phyloP scores from a whole-genome alignment of 2,888 invertebrate genomes.

The Notodonta ziczac region DNA sequence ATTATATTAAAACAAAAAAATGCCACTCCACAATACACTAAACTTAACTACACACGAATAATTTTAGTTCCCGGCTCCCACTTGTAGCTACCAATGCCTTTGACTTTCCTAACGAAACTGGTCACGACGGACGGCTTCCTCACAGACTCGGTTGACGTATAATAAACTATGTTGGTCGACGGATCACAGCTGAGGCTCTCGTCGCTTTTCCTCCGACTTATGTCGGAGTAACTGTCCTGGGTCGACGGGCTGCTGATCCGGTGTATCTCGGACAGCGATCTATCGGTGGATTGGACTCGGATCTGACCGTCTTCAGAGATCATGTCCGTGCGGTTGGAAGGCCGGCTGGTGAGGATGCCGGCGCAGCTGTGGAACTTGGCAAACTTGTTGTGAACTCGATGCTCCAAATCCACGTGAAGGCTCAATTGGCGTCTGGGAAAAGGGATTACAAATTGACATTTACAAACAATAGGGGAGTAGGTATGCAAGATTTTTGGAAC shows the following conservation, averaged over 20 bases:
- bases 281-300: constrained; percentile 40
- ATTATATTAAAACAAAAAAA: constrained; percentile 29
- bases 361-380: constrained; percentile 65
- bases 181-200: constrained; percentile 56
- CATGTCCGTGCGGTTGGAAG: constrained; percentile 26
- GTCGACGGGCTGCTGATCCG: constrained; percentile 23
- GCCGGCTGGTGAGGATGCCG: constrained; percentile 44
- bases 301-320: constrained; percentile 46
- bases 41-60: constrained; percentile 53
- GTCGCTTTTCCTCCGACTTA: constrained; percentile 44
- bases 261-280: constrained; percentile 15
- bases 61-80: constrained; percentile 75
- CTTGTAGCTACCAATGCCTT: constrained; percentile 49
- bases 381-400: constrained; percentile 57
- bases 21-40: constrained; percentile 40
- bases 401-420: constrained; percentile 63
- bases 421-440: constrained; percentile 61
- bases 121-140: constrained; percentile 50
- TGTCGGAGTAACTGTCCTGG: constrained; percentile 28
- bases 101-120: constrained; percentile 46
- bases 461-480: too few relatives aligned
- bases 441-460: background rate
- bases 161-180: constrained; percentile 62
- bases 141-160: constrained; percentile 56
- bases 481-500: too few relatives aligned